A percentile compares a stretch with the other conserved stretches of the same genome.
These are phyloP conservation scores for Sminthurinus aureus DNA, from an alignment of 2,888 invertebrate species.

Conservation along the genomic window DNA sequence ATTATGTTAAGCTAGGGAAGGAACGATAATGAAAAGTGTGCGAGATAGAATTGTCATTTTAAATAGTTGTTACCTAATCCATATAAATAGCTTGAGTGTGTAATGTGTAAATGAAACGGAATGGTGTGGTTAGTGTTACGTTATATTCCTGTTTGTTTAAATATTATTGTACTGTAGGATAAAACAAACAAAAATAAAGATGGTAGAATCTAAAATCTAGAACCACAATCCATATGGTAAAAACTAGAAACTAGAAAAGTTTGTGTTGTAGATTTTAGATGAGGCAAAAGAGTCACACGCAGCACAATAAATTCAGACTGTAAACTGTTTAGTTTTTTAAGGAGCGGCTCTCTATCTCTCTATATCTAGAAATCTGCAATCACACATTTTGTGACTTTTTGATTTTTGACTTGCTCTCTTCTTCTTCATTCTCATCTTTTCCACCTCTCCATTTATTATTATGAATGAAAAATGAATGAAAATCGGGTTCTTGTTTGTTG, in stretches of 20 bases:
- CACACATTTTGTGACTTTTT: not conserved
- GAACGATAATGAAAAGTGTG: not conserved
- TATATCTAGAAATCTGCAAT: not conserved
- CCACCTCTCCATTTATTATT: not conserved
- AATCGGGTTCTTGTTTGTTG: not conserved
- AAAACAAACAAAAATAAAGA: not conserved
- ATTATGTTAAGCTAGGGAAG: slow-evolving; percentile 12
- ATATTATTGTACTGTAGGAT: not conserved
- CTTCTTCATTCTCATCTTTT: not conserved
- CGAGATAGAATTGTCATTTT: not conserved
- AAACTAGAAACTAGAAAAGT: not conserved
- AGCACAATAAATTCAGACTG: slow-evolving; percentile 9
- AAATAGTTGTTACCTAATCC: not conserved
- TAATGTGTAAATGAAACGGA: too few species aligned
- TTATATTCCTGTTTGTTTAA: not conserved
- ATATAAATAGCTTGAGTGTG: too few species aligned
- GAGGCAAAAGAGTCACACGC: not conserved
- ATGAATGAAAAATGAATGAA: not conserved
- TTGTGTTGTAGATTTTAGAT: not conserved
- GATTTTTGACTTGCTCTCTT: too few species aligned
- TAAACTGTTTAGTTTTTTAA: too few species aligned
- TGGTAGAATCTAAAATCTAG: not conserved
- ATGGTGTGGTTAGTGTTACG: too few species aligned
- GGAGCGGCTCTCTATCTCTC: slow-evolving; percentile 4
- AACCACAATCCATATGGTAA: not conserved